Conservation (phyloP, 1,140 invertebrate genomes). For the Listronotus oregonensis region DNA sequence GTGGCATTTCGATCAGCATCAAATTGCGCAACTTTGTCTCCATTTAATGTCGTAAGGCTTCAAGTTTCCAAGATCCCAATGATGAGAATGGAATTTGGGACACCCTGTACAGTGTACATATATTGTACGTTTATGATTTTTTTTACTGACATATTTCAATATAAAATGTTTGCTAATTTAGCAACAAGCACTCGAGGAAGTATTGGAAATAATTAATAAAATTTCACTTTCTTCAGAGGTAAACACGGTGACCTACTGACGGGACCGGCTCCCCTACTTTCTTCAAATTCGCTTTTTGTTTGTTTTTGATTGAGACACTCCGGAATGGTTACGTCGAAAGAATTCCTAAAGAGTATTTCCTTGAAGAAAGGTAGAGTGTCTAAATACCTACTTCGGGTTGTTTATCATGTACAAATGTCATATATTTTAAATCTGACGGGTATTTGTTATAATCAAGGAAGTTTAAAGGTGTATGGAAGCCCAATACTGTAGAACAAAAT, state of each 20-base stretch:
- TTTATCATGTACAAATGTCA: neutral
- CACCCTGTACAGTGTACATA: no score
- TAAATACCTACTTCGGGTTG: neutral
- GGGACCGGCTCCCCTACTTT: constrained; percentile 44
- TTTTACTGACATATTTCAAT: neutral
- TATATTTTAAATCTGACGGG: neutral
- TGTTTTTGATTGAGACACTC: neutral
- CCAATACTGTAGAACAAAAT: no score
- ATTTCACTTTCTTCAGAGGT: constrained; percentile 43
- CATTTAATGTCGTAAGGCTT: no score
- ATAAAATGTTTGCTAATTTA: constrained; percentile 13
- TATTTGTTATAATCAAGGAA: constrained; percentile 1
- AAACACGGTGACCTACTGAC: constrained; percentile 39
- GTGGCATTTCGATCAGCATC: no score
- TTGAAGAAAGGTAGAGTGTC: neutral
- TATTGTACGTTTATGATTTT: no score
- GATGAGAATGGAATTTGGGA: no score
- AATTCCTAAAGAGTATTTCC: neutral
- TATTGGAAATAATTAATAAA: constrained; percentile 24
- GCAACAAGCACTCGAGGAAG: constrained; percentile 27
- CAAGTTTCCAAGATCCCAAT: no score
- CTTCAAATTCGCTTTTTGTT: constrained; percentile 34
- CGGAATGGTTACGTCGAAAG: neutral
- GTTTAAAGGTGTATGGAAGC: no score
- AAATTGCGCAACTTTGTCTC: no score